These are phyloP conservation scores for Tringa solitaria DNA, from an alignment of 2,113 vertebrate species.

Conservation along the genomic window DNA sequence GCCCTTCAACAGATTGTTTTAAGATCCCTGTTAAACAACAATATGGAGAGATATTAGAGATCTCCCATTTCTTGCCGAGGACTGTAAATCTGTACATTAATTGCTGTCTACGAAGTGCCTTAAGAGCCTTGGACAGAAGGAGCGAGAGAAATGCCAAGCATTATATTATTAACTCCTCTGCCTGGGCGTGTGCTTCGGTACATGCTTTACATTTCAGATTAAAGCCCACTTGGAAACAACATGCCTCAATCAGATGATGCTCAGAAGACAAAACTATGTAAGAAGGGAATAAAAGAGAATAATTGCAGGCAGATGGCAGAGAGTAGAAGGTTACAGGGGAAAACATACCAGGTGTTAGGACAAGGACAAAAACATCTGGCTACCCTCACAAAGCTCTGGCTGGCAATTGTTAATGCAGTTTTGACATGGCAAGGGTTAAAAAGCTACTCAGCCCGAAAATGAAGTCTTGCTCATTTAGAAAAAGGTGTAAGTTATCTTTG, in stretches of 20 bases:
- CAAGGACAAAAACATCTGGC: not conserved
- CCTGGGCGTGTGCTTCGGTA: constrained; percentile 49
- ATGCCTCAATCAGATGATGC: constrained; percentile 33
- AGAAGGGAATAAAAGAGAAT: not conserved
- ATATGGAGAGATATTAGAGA: constrained; percentile 30
- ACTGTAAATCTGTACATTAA: constrained; percentile 46
- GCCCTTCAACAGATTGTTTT: constrained; percentile 56
- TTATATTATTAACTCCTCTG: constrained; percentile 60
- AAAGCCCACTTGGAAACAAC: constrained; percentile 36
- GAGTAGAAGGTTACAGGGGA: not conserved
- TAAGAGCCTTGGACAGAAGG: constrained; percentile 57
- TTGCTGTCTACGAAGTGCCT: constrained; percentile 51
- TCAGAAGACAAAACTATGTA: not conserved
- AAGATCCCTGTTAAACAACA: constrained; percentile 37
- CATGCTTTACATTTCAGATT: constrained; percentile 6
- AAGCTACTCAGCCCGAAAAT: not conserved
- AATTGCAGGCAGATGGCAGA: not conserved
- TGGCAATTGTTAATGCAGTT: fast-evolving
- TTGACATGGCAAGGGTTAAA: not conserved
- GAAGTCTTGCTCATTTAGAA: not conserved
- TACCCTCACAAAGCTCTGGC: not conserved
- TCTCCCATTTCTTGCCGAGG: constrained; percentile 4
- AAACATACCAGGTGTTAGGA: not conserved
- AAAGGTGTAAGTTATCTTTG: not conserved
- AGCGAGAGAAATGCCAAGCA: constrained; percentile 46